phyloP scores from a whole-genome alignment of 2,797 vertebrate species.

The Salmo trutta region DNA sequence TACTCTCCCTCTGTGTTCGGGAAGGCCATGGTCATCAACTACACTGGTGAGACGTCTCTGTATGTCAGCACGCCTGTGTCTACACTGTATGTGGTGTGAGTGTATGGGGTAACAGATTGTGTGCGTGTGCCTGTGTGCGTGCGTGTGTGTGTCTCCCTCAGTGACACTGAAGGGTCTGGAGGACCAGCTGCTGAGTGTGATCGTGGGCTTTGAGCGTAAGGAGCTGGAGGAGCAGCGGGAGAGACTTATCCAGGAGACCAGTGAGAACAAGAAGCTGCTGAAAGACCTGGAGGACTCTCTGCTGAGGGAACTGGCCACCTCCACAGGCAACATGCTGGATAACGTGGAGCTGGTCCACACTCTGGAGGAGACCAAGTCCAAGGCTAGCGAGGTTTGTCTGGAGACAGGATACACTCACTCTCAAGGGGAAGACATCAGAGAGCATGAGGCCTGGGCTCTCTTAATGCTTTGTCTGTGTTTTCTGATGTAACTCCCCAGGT shows the following conservation, averaged over 20 bases:
- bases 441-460: neutral
- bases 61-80: neutral
- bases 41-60: constrained; percentile 82
- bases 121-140: neutral
- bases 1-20: constrained; percentile 93
- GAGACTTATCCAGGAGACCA: constrained; percentile 92
- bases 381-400: constrained; percentile 86
- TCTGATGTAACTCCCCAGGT: constrained; percentile 75
- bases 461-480: neutral
- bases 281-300: constrained; percentile 92
- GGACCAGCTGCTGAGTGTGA: constrained; percentile 94
- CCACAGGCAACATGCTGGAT: constrained; percentile 96
- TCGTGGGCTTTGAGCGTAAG: constrained; percentile 87
- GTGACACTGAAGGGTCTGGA: constrained; percentile 94
- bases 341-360: constrained; percentile 91
- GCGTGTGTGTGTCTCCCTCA: constrained; percentile 48
- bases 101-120: neutral
- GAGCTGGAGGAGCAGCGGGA: constrained; percentile 92
- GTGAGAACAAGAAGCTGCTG: constrained; percentile 90
- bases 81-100: neutral
- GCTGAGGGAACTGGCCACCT: constrained; percentile 88
- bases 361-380: constrained; percentile 91
- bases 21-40: constrained; percentile 97
- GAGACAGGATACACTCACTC: neutral
- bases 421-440: neutral